These are phyloP conservation scores for Pangasius djambal DNA, from an alignment of 2,797 vertebrate genomes.

Conservation along the genomic window DNA sequence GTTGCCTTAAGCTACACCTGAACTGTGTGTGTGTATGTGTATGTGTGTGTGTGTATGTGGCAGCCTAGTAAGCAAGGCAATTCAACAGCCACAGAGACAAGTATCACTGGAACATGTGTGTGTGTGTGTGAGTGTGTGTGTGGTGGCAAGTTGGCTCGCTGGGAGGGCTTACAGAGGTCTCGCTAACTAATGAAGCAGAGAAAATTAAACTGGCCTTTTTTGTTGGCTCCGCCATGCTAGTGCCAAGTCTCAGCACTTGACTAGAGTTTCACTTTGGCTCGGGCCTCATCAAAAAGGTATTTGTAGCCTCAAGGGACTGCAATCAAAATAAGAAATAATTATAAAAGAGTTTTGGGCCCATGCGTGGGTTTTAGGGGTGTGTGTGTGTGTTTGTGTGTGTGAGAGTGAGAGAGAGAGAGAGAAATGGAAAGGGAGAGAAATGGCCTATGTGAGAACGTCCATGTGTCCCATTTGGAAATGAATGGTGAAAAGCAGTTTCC, in stretches of 20 bases:
- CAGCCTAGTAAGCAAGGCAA: conserved; percentile 45
- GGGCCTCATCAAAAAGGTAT: conserved; percentile 57
- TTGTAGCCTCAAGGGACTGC: conserved; percentile 51
- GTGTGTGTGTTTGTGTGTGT: neutral
- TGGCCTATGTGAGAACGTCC: conserved; percentile 34
- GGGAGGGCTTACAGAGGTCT: conserved; percentile 56
- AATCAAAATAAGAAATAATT: conserved; percentile 62
- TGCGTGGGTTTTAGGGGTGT: conserved; percentile 38
- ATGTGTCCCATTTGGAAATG: conserved; percentile 52
- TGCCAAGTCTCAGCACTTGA: conserved; percentile 57
- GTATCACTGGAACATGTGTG: conserved; percentile 38
- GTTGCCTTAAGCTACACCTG: conserved; percentile 57
- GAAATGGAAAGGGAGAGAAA: conserved; percentile 12
- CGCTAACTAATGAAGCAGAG: conserved; percentile 60
- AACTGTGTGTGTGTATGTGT: conserved; percentile 51
- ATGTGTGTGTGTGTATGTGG: conserved; percentile 24
- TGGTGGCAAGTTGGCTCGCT: conserved; percentile 33
- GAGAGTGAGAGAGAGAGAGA: neutral
- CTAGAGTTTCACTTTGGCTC: conserved; percentile 59
- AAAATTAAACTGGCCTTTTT: conserved; percentile 58
- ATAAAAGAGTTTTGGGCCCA: conserved; percentile 67
- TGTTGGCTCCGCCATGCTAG: conserved; percentile 39
- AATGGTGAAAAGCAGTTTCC: conserved; percentile 64
- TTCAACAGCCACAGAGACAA: conserved; percentile 52
- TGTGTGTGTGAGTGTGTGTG: conserved; percentile 34